Conservation (phyloP, 2,888 invertebrate genomes). For the Eilema griseolum region DNA sequence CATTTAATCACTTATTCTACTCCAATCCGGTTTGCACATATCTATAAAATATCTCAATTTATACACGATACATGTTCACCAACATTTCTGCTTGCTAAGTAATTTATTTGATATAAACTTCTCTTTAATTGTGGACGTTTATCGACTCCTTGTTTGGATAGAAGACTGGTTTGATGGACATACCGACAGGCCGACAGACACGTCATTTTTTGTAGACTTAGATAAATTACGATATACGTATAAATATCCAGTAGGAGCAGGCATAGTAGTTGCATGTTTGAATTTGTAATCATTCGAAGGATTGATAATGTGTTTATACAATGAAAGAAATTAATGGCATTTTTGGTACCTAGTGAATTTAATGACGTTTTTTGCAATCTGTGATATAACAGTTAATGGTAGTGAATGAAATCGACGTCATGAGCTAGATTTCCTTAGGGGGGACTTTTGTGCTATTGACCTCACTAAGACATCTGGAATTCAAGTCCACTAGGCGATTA, state of each 20-base stretch:
- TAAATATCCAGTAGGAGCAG: neutral
- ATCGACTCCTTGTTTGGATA: slow-evolving; percentile 6
- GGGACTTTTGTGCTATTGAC: no score
- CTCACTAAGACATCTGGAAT: no score
- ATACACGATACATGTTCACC: slow-evolving; percentile 1
- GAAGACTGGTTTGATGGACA: slow-evolving; percentile 5
- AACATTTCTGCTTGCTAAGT: slow-evolving; percentile 7
- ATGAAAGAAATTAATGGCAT: neutral
- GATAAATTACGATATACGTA: neutral
- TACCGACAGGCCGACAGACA: neutral
- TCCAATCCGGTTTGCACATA: slow-evolving; percentile 8
- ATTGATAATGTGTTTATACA: neutral
- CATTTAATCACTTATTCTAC: neutral
- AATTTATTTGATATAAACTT: slow-evolving; percentile 7
- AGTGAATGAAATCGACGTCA: no score
- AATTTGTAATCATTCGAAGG: neutral
- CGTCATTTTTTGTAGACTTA: neutral
- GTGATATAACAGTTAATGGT: no score
- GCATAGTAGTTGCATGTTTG: neutral
- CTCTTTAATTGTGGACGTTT: slow-evolving; percentile 4
- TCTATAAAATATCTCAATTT: slow-evolving; percentile 3
- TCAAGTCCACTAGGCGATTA: no score
- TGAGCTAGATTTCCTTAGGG: neutral
- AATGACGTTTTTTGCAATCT: no score
- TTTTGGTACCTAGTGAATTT: no score